Evolutionary conservation across 2,797 vertebrate genomes (phyloP).

Genomic region (Anniella stebbinsi): DNA sequence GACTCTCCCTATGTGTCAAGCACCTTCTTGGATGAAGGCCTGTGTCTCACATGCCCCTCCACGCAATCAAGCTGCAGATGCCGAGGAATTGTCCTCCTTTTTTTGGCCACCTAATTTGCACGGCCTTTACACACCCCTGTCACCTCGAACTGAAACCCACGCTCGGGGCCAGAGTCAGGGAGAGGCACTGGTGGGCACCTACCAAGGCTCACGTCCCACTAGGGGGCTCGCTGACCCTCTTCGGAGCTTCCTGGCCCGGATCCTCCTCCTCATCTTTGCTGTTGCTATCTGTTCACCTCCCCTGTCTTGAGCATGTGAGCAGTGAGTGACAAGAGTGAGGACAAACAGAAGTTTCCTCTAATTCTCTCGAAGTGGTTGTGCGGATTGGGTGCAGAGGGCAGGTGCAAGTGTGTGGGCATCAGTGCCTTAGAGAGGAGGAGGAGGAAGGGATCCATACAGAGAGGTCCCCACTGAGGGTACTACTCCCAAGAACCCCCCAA

Average conservation of each 20-base stretch:
- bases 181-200: background rate
- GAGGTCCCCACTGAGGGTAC: background rate
- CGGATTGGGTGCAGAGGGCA: background rate
- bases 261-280: background rate
- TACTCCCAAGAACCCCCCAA: too few relatives aligned
- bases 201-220: background rate
- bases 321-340: background rate
- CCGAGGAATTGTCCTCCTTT: background rate
- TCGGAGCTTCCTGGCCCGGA: background rate
- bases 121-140: background rate
- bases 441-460: background rate
- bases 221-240: background rate
- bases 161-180: background rate
- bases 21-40: background rate
- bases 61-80: background rate
- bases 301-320: background rate
- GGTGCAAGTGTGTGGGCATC: too few relatives aligned
- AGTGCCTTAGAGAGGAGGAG: background rate
- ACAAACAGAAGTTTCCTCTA: background rate
- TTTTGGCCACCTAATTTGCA: too few relatives aligned
- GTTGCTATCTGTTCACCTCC: too few relatives aligned
- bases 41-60: background rate
- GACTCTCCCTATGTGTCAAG: too few relatives aligned
- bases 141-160: background rate
- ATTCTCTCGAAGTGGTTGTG: background rate